These are phyloP conservation scores for Sorex araneus DNA, from an alignment of 2,113 vertebrate genomes.

Conservation along the genomic window DNA sequence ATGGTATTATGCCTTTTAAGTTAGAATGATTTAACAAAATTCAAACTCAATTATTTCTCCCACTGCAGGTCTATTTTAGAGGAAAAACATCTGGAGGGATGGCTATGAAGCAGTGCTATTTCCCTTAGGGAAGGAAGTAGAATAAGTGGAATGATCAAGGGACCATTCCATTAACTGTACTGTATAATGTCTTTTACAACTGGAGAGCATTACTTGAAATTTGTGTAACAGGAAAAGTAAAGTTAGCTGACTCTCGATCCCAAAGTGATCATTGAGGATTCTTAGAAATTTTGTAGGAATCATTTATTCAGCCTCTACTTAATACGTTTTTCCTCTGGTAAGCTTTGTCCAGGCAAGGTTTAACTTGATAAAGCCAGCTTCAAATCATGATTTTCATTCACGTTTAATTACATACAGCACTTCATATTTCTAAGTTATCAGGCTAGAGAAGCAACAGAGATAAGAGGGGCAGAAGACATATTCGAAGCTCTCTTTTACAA, in stretches of 20 bases:
- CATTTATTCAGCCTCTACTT: background rate
- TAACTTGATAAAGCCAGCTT: slow-evolving; percentile 34
- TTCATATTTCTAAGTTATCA: slow-evolving; percentile 60
- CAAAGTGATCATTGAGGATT: background rate
- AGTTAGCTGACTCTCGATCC: background rate
- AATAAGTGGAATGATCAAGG: background rate
- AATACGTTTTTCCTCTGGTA: slow-evolving; percentile 21
- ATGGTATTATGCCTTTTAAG: background rate
- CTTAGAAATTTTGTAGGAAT: slow-evolving; percentile 37
- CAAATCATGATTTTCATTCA: slow-evolving; percentile 35
- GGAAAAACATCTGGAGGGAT: slow-evolving; percentile 32
- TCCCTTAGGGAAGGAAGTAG: background rate
- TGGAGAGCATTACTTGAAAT: background rate
- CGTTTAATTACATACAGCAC: slow-evolving; percentile 13
- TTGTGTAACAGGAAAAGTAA: slow-evolving; percentile 47
- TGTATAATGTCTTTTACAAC: background rate
- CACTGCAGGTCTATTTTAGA: background rate
- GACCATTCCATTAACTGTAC: background rate
- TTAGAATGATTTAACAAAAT: slow-evolving; percentile 43
- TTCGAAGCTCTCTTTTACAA: slow-evolving; percentile 24
- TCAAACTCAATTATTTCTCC: slow-evolving; percentile 21
- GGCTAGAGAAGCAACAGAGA: slow-evolving; percentile 12
- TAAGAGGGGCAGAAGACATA: background rate
- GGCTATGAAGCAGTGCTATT: background rate
- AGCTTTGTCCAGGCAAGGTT: slow-evolving; percentile 14